Evolutionary conservation across 2,113 vertebrate genomes (phyloP).

Genomic region (Probosciger aterrimus): DNA sequence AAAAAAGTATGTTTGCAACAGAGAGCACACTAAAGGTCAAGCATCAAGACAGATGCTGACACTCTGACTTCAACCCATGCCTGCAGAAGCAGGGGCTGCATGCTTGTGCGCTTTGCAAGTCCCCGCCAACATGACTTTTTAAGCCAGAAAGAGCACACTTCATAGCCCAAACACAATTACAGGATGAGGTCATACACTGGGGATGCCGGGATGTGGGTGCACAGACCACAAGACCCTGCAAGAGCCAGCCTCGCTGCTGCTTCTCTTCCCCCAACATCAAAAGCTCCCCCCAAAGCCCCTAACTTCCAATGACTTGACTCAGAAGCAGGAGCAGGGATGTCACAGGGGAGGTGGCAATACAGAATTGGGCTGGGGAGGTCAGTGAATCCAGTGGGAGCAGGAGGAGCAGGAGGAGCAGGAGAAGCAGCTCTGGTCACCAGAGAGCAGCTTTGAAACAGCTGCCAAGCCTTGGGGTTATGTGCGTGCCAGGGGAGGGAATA

Average conservation of each 20-base stretch:
- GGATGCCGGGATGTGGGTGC: background rate
- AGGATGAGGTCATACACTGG: fast-evolving
- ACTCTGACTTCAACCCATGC: background rate
- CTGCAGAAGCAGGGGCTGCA: background rate
- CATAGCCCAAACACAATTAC: fast-evolving
- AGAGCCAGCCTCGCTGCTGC: fast-evolving
- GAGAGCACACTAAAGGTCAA: background rate
- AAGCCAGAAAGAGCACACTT: background rate
- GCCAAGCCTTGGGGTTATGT: background rate
- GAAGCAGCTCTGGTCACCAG: background rate
- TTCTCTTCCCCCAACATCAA: background rate
- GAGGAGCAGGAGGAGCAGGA: background rate
- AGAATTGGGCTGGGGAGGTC: background rate
- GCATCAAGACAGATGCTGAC: background rate
- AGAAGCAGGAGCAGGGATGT: background rate
- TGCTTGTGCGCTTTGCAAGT: background rate
- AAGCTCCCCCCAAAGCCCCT: background rate
- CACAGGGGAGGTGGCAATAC: background rate
- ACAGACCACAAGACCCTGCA: background rate
- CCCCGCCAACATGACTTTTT: fast-evolving
- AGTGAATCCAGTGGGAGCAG: fast-evolving
- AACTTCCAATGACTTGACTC: background rate
- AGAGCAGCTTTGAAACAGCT: background rate
- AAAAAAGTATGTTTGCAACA: background rate
- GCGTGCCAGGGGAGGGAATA: background rate